Evolutionary conservation across 1,140 invertebrate species (phyloP).

Genomic region (Aphaenogaster floridana): DNA sequence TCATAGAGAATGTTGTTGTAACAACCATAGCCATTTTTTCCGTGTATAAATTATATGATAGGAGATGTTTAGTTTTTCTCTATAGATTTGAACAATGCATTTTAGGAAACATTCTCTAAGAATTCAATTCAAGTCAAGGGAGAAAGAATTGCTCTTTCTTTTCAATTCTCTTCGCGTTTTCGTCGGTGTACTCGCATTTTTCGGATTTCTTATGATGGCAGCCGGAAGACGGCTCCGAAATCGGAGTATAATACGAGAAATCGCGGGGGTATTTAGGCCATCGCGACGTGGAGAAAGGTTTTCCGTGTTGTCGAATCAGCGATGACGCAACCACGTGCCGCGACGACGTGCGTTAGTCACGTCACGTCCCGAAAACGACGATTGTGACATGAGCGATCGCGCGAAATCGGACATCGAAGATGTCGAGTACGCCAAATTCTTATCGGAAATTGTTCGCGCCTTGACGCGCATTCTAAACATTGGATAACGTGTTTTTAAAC

Average conservation of each 20-base stretch:
- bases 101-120: not conserved
- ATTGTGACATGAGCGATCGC: slow-evolving; percentile 66
- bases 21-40: too few species aligned
- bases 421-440: slow-evolving; percentile 30
- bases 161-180: not conserved
- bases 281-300: slow-evolving; percentile 73
- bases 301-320: slow-evolving; percentile 81
- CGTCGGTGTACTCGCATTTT: not conserved
- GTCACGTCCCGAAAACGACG: slow-evolving; percentile 71
- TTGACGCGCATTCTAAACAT: not conserved
- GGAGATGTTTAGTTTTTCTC: not conserved
- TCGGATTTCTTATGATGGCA: not conserved
- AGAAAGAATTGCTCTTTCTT: not conserved
- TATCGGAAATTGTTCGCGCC: not conserved
- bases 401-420: slow-evolving; percentile 54
- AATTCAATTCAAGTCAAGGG: not conserved
- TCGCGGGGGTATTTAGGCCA: slow-evolving; percentile 73
- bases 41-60: not conserved
- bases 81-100: not conserved
- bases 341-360: slow-evolving; percentile 61
- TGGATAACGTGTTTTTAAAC: not conserved
- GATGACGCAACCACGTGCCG: slow-evolving; percentile 74
- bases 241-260: slow-evolving; percentile 25
- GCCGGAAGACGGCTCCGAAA: slow-evolving; percentile 54
- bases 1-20: too few species aligned